Conservation (phyloP, 2,888 invertebrate species). For the Pycnomerus fuliginosus region DNA sequence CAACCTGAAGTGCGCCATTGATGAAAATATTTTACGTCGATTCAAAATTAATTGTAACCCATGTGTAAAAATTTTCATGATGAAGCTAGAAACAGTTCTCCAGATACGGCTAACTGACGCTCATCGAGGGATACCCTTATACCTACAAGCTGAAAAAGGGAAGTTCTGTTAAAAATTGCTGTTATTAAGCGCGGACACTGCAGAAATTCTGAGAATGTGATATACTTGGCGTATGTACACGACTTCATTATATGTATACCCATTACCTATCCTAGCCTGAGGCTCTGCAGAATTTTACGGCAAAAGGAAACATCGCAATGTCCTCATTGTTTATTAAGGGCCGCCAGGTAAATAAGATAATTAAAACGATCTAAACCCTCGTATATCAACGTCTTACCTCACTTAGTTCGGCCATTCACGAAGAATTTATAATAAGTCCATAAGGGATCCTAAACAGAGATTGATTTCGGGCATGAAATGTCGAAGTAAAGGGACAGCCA, state of each 20-base stretch:
- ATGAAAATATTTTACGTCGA: too few relatives aligned
- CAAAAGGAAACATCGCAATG: constrained; percentile 17
- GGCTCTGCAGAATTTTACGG: constrained; percentile 13
- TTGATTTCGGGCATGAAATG: constrained; percentile 1
- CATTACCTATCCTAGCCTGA: too few relatives aligned
- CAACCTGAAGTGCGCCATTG: too few relatives aligned
- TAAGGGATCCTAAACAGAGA: constrained; percentile 9
- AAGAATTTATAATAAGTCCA: too few relatives aligned
- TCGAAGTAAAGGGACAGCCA: constrained; percentile 3
- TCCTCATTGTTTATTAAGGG: constrained; percentile 22
- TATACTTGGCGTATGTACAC: too few relatives aligned
- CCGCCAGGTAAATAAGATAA: constrained; percentile 22
- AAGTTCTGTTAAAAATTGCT: constrained; percentile 18
- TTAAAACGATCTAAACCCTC: constrained; percentile 22
- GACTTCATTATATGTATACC: constrained; percentile 31
- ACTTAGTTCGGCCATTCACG: constrained; percentile 10
- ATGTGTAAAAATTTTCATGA: too few relatives aligned
- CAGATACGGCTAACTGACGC: too few relatives aligned
- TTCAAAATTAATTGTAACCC: too few relatives aligned
- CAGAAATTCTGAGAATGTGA: constrained; percentile 29
- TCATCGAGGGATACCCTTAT: too few relatives aligned
- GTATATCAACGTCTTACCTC: constrained; percentile 21
- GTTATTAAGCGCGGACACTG: constrained; percentile 25
- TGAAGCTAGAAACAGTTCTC: too few relatives aligned
- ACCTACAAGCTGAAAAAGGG: too few relatives aligned